Evolutionary conservation across 2,113 vertebrate genomes (phyloP).

Genomic region (Bettongia penicillata): DNA sequence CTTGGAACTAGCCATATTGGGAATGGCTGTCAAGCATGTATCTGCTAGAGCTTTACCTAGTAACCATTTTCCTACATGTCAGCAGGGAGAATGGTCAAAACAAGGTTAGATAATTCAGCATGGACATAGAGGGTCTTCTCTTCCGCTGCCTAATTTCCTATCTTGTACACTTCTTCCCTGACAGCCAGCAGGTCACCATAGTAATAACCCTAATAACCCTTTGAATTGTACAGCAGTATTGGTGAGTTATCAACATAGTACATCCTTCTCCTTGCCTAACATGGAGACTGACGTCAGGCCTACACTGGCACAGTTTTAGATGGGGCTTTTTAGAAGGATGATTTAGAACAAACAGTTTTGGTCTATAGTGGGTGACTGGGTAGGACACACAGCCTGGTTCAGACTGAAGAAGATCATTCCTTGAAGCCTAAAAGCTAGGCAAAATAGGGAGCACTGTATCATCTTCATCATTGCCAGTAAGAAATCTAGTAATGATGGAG

Average conservation of each 20-base stretch:
- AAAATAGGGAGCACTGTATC: constrained; percentile 30
- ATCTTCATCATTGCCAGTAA: constrained; percentile 44
- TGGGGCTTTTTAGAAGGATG: constrained; percentile 26
- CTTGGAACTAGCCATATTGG: constrained; percentile 45
- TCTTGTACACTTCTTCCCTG: constrained; percentile 47
- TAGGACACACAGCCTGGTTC: constrained; percentile 32
- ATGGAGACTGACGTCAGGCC: constrained; percentile 17
- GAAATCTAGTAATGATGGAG: constrained; percentile 18
- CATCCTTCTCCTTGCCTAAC: constrained; percentile 20
- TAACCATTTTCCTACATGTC: constrained; percentile 54
- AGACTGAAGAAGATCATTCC: constrained; percentile 32
- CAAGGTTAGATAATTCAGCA: constrained; percentile 66
- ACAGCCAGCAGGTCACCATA: constrained; percentile 37
- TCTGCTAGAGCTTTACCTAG: constrained; percentile 69
- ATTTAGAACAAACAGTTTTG: constrained; percentile 48
- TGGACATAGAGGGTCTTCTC: constrained; percentile 39
- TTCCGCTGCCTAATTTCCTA: constrained; percentile 54
- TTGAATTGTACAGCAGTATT: constrained; percentile 46
- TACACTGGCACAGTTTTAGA: background rate
- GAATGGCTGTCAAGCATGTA: constrained; percentile 61
- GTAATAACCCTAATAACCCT: constrained; percentile 48
- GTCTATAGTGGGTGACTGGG: constrained; percentile 28
- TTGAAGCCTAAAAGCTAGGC: constrained; percentile 19
- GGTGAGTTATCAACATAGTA: background rate
- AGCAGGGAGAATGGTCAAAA: constrained; percentile 61